phyloP scores from a whole-genome alignment of 2,113 vertebrate genomes.

The Corvus hawaiiensis region DNA sequence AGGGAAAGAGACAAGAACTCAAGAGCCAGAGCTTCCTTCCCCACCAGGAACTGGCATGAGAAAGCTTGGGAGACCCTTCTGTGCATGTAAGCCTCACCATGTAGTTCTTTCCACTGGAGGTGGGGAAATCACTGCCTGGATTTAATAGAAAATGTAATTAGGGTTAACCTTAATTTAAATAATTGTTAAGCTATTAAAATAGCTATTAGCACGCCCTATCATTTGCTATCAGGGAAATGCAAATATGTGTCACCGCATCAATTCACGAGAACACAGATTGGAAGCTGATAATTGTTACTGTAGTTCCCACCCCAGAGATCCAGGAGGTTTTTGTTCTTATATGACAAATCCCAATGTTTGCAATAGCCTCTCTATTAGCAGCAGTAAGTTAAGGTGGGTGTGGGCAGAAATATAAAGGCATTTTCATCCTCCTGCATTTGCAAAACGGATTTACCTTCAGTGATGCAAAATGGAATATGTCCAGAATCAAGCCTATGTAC shows the following conservation, averaged over 20 bases:
- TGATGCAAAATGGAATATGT: background rate
- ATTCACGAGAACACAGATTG: background rate
- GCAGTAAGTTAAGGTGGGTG: background rate
- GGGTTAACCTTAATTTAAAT: slow-evolving; percentile 26
- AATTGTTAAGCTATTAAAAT: slow-evolving; percentile 9
- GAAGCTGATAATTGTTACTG: background rate
- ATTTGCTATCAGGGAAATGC: slow-evolving; percentile 42
- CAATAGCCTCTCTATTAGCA: background rate
- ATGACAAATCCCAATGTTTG: background rate
- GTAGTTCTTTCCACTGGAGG: background rate
- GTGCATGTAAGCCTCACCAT: background rate
- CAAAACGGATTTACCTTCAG: background rate
- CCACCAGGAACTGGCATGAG: rapidly evolving
- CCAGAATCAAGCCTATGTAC: background rate
- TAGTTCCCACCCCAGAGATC: background rate
- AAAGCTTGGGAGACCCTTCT: background rate
- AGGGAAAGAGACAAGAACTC: background rate
- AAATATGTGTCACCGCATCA: background rate
- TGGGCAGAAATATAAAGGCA: background rate
- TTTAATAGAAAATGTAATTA: slow-evolving; percentile 13
- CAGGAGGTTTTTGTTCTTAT: background rate
- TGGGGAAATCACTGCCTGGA: background rate
- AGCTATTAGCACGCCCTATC: slow-evolving; percentile 23
- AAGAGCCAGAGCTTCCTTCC: background rate
- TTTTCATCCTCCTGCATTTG: background rate